Conservation (phyloP, 2,113 vertebrate genomes). For the Jacana jacana region DNA sequence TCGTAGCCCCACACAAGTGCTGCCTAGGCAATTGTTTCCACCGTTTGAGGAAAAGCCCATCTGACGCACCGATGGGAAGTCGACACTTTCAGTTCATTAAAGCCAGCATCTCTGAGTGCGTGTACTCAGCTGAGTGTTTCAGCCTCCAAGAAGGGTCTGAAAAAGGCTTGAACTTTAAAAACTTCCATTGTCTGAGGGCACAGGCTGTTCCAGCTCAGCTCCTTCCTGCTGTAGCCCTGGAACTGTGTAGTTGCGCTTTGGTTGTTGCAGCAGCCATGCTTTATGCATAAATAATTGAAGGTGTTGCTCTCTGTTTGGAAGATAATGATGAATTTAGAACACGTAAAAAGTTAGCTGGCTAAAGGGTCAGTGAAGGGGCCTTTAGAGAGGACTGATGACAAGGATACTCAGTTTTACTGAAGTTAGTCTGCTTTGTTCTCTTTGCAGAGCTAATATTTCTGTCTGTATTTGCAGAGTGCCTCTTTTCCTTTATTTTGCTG, state of each 20-base stretch:
- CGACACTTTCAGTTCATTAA: constrained; percentile 57
- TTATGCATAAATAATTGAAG: not conserved
- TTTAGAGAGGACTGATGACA: not conserved
- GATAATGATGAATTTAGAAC: not conserved
- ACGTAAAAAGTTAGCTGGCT: not conserved
- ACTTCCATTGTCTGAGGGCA: not conserved
- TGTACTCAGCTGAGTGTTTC: not conserved
- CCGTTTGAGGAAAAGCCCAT: constrained; percentile 56
- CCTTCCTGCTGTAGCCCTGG: not conserved
- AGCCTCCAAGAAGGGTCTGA: not conserved
- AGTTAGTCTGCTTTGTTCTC: not conserved
- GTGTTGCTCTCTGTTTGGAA: not conserved
- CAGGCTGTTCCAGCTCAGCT: not conserved
- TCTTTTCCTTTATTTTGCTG: not conserved
- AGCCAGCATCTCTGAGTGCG: not conserved
- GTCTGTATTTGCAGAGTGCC: not conserved
- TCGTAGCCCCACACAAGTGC: constrained; percentile 7
- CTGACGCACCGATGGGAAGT: constrained; percentile 49
- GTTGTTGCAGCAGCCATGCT: not conserved
- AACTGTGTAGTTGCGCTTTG: not conserved
- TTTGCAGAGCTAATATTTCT: not conserved
- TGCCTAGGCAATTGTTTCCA: constrained; percentile 51
- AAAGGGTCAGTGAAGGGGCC: not conserved
- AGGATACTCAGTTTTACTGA: not conserved
- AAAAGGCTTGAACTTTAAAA: not conserved